Evolutionary conservation across 2,888 invertebrate genomes (phyloP), one percentile per base, ranked within the genome.

Genomic region (Heliconius charithonia): DNA sequence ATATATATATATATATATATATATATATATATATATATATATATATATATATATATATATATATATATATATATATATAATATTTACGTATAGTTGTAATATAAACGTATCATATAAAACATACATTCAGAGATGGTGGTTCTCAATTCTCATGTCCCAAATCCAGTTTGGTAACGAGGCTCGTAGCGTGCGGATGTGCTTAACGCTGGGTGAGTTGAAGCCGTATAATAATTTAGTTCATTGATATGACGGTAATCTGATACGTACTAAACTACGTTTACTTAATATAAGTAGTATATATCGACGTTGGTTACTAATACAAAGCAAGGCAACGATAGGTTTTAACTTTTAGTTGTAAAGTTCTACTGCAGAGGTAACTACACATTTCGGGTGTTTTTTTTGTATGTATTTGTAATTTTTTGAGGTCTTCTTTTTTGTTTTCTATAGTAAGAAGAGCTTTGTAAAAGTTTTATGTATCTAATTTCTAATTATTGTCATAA

Each of bases 201-300:
- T 27, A 32, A 65, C 70, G 71, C 71, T 73, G 66, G 81, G 84
- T 84, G 75, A 84, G 89, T 87, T 25, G 86, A 88, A 89, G 87
- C 87, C 89, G 77, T 86, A 87, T 80, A 78, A 72, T 77, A 83
- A 85, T 84, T 84, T 81, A 83, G 80, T 77, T 81, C 80, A 87
- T 86, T 86, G 85, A 83, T 84, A 72, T 78, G 7, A 83, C 88
- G 85, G 89, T 89, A 89, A 86, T 84, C 81, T 67, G 75, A 79
- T 81, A 70, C 76, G 81, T 82, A n/a, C 25, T 37, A 25, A n/a
- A n/a, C n/a, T n/a, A n/a, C n/a, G n/a, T 72, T 37, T 59, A 45
- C n/a, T 69, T 25, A 69, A n/a, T n/a, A n/a, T n/a, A n/a, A n/a
- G n/a, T 45, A 45, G 25, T 19, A 19, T 45, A 69, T 27, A 41